phyloP scores from a whole-genome alignment of 2,113 vertebrate genomes.

The human (Homo sapiens) region GRCh38 chr18:40926001-40926500 shows the following conservation, averaged over 20 bases:
- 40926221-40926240: background rate
- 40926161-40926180: slow-evolving; percentile 19
- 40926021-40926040: no score
- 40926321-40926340: background rate
- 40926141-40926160: no score
- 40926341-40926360: background rate
- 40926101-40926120: no score
- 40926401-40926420: background rate
- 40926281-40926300: background rate
- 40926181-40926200: background rate
- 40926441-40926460: background rate
- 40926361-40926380: background rate
- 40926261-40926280: background rate
- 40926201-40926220: background rate
- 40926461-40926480: background rate
- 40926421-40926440: background rate
- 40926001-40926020: no score
- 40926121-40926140: no score
- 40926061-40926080: no score
- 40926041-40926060: no score
- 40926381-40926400: background rate
- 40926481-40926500: background rate
- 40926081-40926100: no score
- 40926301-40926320: background rate
- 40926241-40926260: background rate